A percentile compares a stretch with the other conserved stretches of the same genome.
Evolutionary conservation across 1,140 invertebrate species (phyloP).

Genomic region (Drosophila carrolli): DNA sequence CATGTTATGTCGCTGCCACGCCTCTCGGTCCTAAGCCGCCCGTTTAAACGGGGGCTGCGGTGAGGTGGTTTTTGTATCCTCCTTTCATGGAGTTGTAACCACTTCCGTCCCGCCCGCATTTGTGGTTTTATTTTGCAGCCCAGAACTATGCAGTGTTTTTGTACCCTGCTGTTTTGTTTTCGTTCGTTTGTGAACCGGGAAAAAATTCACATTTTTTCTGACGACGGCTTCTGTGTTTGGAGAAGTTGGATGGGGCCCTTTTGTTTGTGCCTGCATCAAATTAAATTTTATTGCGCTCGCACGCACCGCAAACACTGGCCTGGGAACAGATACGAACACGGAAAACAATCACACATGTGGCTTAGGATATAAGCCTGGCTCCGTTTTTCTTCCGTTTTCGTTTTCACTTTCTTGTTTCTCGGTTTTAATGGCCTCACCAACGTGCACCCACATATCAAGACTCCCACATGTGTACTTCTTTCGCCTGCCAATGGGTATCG

Average conservation of each 20-base stretch:
- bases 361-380: slow-evolving; percentile 49
- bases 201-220: slow-evolving; percentile 17
- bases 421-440: slow-evolving; percentile 50
- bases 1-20: slow-evolving; percentile 60
- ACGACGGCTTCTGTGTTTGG: slow-evolving; percentile 6
- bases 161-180: slow-evolving; percentile 31
- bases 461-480: slow-evolving; percentile 4
- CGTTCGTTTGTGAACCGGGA: neutral
- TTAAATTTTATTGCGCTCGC: slow-evolving; percentile 73
- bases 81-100: slow-evolving; percentile 55
- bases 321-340: slow-evolving; percentile 21
- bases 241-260: slow-evolving; percentile 9
- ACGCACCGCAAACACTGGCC: slow-evolving; percentile 49
- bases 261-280: slow-evolving; percentile 59
- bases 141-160: slow-evolving; percentile 68
- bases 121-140: slow-evolving; percentile 64
- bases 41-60: slow-evolving; percentile 41
- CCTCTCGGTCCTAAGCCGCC: slow-evolving; percentile 32
- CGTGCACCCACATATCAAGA: slow-evolving; percentile 26
- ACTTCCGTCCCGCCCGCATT: slow-evolving; percentile 71
- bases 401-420: slow-evolving; percentile 30
- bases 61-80: slow-evolving; percentile 25
- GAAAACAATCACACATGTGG: slow-evolving; percentile 42
- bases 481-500: slow-evolving; percentile 39
- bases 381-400: slow-evolving; percentile 11